Base-by-base conservation (phyloP, 2,888 invertebrate species). In the Tillus elongatus region DNA sequence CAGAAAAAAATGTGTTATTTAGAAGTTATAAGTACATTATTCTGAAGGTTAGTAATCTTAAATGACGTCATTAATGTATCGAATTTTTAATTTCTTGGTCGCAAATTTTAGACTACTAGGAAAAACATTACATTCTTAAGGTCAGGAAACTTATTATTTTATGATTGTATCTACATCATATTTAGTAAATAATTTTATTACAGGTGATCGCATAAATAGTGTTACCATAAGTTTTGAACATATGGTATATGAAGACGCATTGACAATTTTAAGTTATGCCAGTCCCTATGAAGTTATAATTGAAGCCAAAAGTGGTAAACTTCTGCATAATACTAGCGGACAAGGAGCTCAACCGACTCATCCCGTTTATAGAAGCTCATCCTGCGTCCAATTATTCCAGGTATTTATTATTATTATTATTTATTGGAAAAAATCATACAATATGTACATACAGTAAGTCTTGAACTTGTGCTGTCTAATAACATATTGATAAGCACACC, bases 161-260 rank as follows among this genome's bases (percentile, higher is more conserved):
- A n/a, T n/a, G n/a, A n/a, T n/a, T n/a, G n/a, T n/a, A n/a, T n/a
- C n/a, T n/a, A n/a, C n/a, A n/a, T n/a, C n/a, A n/a, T n/a, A n/a
- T n/a, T n/a, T n/a, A n/a, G n/a, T n/a, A n/a, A n/a, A n/a, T n/a
- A n/a, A n/a, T n/a, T n/a, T 29, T 37, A 38, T 51, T 57, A 19
- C 71, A 89, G 91, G 91, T 43, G 92, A 92, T 66, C 77, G 87
- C 47, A 89, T 93, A 49, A 77, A 82, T 49, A 82, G 83, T 49
- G 80, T 92, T 41, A 87, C 84, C 35, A 87, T 92, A 35, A 85
- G 83, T 56, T 88, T 91, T 61, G 78, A 82, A 36, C 86, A 86
- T 44, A 89, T 90, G 68, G 90, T 90, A 0, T 79, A 85, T 56
- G 90, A 91, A 59, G 92, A 93, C 56, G 92, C 92, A 0, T 70